A percentile compares a stretch with the other conserved stretches of the same genome.
These are phyloP conservation scores for Trissolcus japonicus DNA, from an alignment of 2,888 invertebrate species.

Conservation along the genomic window DNA sequence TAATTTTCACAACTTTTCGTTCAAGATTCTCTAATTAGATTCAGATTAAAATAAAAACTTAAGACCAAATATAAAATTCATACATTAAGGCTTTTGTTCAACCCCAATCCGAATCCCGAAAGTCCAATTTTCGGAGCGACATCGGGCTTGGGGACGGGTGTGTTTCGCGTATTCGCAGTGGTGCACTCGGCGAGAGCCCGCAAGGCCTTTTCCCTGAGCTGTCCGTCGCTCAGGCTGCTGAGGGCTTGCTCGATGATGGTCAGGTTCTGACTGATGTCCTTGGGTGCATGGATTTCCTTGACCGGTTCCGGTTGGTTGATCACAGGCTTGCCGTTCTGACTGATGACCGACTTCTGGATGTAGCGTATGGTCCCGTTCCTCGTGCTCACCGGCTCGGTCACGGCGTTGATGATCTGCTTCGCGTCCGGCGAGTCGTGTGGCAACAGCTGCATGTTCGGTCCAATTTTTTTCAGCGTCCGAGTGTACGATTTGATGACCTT, in stretches of 20 bases:
- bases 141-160: constrained; percentile 52
- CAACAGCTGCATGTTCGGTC: constrained; percentile 41
- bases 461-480: constrained; percentile 41
- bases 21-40: too few species aligned
- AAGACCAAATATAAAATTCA: too few species aligned
- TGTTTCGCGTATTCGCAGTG: constrained; percentile 61
- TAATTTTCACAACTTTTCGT: too few species aligned
- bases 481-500: constrained; percentile 38
- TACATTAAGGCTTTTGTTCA: too few species aligned
- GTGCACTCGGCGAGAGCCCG: constrained; percentile 68
- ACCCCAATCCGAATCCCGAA: too few species aligned
- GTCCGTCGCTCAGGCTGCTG: constrained; percentile 63
- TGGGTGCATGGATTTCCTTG: background rate
- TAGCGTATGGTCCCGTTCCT: constrained; percentile 6
- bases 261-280: constrained; percentile 55
- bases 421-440: constrained; percentile 34
- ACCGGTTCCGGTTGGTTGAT: too few species aligned
- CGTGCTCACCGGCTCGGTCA: constrained; percentile 1
- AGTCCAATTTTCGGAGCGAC: too few species aligned
- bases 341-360: constrained; percentile 2
- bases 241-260: constrained; percentile 67
- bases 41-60: too few species aligned
- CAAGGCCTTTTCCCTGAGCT: constrained; percentile 65
- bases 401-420: constrained; percentile 20
- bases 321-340: background rate